phyloP scores from a whole-genome alignment of 2,113 vertebrate genomes.

The Bucco capensis region DNA sequence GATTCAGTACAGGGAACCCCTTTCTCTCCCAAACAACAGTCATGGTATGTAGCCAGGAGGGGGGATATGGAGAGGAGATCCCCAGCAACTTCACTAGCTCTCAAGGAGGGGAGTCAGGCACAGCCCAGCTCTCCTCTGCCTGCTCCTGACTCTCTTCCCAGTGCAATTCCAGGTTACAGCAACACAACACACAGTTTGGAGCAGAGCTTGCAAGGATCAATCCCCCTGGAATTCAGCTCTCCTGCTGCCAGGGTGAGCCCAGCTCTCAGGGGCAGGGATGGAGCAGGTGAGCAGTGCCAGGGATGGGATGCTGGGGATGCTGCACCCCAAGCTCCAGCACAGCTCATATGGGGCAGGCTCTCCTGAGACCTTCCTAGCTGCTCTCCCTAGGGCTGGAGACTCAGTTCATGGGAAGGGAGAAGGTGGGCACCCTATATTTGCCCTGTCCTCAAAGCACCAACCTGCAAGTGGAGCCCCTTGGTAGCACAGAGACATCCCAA shows the following conservation, averaged over 20 bases:
- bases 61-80: neutral
- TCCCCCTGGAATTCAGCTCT: neutral
- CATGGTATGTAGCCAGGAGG: neutral
- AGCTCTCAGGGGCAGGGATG: neutral
- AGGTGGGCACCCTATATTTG: neutral
- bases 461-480: neutral
- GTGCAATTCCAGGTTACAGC: neutral
- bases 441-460: neutral
- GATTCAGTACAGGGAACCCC: neutral
- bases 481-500: no score
- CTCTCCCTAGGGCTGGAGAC: neutral
- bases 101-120: neutral
- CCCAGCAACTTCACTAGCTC: neutral
- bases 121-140: neutral
- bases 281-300: neutral
- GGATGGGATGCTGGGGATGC: neutral
- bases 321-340: neutral
- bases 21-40: neutral
- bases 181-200: neutral
- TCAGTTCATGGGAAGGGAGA: neutral
- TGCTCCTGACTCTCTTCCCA: neutral
- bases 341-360: accelerated
- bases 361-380: neutral
- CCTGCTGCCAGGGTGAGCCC: neutral
- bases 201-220: neutral